Evolutionary conservation across 2,888 invertebrate genomes (phyloP).

Genomic region (Saturnia japonica): DNA sequence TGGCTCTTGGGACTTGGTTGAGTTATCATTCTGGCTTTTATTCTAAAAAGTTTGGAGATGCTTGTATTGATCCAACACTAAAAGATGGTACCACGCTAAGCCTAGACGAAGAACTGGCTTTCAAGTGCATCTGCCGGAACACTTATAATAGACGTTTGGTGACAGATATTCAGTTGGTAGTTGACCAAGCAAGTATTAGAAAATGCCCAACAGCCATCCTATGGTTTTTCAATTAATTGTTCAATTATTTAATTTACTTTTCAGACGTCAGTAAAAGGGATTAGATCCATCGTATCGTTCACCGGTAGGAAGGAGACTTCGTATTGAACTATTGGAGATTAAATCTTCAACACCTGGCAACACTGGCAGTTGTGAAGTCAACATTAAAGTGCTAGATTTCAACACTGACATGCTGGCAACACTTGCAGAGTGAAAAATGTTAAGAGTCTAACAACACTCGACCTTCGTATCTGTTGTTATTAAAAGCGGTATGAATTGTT

Average conservation of each 20-base stretch:
- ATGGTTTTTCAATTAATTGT: no score
- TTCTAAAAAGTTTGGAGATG: no score
- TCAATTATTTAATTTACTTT: conserved; percentile 54
- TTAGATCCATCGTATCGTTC: conserved; percentile 92
- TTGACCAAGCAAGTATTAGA: no score
- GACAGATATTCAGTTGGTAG: no score
- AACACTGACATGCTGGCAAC: background rate
- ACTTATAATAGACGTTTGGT: no score
- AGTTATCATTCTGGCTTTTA: no score
- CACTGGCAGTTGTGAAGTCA: background rate
- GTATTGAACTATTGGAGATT: background rate
- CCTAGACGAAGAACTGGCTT: no score
- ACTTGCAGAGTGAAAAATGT: background rate
- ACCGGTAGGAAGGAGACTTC: conserved; percentile 85
- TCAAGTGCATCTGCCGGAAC: no score
- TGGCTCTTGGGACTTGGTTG: no score
- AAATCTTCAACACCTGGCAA: conserved; percentile 1
- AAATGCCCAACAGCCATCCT: no score
- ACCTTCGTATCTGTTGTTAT: background rate
- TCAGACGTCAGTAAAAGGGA: conserved; percentile 93
- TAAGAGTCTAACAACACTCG: background rate
- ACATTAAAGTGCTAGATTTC: background rate
- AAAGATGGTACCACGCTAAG: no score
- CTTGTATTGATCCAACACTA: no score
- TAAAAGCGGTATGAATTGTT: background rate